phyloP scores from a whole-genome alignment of 1,140 invertebrate genomes.

The Lepidurus arcticus region DNA sequence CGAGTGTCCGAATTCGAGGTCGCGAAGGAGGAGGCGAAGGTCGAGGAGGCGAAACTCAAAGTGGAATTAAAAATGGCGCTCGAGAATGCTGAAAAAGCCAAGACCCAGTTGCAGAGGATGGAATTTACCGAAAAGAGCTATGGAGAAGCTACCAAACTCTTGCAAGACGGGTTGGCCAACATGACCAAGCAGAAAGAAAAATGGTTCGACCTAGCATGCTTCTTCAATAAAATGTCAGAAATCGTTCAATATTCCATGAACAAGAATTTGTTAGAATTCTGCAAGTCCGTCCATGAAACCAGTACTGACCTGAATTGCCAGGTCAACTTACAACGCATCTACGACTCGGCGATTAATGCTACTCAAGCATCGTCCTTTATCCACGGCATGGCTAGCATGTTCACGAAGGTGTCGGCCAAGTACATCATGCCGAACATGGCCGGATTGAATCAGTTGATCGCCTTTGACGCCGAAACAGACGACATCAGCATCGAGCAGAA shows the following conservation, averaged over 20 bases:
- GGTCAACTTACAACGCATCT: too few relatives aligned
- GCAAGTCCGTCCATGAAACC: too few relatives aligned
- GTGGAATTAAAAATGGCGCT: too few relatives aligned
- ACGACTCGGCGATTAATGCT: not conserved
- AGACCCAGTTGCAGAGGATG: too few relatives aligned
- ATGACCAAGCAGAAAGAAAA: not conserved
- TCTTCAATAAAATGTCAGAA: not conserved
- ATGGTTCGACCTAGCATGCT: not conserved
- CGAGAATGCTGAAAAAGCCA: too few relatives aligned
- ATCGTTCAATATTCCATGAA: not conserved
- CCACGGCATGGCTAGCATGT: not conserved
- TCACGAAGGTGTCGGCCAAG: not conserved
- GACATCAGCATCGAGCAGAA: not conserved
- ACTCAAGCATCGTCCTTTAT: not conserved
- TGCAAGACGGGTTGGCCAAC: not conserved
- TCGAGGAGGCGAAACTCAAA: too few relatives aligned
- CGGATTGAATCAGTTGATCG: not conserved
- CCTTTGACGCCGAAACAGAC: not conserved
- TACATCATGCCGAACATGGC: conserved; percentile 24
- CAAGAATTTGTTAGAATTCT: not conserved
- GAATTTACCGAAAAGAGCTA: not conserved
- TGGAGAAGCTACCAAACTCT: not conserved
- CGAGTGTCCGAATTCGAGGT: too few relatives aligned
- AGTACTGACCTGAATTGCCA: too few relatives aligned
- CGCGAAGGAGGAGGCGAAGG: too few relatives aligned